Percentiles rank a stretch among this genome's conserved stretches.
Conservation (phyloP, 2,888 invertebrate species). For the Lasius fuliginosus region DNA sequence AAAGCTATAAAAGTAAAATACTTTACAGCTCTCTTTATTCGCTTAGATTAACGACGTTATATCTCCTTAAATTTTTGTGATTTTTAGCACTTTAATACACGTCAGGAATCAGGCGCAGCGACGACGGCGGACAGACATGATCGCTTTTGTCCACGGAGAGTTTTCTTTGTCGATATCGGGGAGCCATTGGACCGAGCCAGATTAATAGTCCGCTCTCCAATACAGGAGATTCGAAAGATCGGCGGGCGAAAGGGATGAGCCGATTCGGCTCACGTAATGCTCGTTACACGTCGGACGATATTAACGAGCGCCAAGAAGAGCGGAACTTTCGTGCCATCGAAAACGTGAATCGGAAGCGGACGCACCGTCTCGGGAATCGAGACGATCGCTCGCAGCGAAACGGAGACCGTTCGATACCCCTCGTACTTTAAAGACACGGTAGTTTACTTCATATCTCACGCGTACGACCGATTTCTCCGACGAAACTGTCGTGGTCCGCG, state of each 20-base stretch:
- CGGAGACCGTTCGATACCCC: not conserved
- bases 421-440: constrained; percentile 10
- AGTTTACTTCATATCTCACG: constrained; percentile 16
- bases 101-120: constrained; percentile 53
- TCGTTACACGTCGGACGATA: constrained; percentile 77
- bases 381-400: constrained; percentile 32
- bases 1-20: not conserved
- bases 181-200: constrained; percentile 74
- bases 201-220: constrained; percentile 72
- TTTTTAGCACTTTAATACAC: constrained; percentile 72
- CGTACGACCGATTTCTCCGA: constrained; percentile 34
- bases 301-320: constrained; percentile 75
- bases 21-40: not conserved
- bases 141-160: constrained; percentile 76
- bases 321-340: constrained; percentile 73
- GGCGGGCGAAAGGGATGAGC: constrained; percentile 64
- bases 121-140: constrained; percentile 66
- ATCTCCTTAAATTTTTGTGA: constrained; percentile 71
- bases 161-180: constrained; percentile 76
- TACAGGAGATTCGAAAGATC: constrained; percentile 52
- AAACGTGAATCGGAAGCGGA: constrained; percentile 77
- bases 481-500: not conserved
- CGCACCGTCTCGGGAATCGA: constrained; percentile 64
- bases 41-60: constrained; percentile 12
- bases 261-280: constrained; percentile 78